A percentile compares a stretch with the other conserved stretches of the same genome.
Evolutionary conservation across 53 echinoderm and acorn worm species (phyloP).

Genomic region (Zoroaster sp.): DNA sequence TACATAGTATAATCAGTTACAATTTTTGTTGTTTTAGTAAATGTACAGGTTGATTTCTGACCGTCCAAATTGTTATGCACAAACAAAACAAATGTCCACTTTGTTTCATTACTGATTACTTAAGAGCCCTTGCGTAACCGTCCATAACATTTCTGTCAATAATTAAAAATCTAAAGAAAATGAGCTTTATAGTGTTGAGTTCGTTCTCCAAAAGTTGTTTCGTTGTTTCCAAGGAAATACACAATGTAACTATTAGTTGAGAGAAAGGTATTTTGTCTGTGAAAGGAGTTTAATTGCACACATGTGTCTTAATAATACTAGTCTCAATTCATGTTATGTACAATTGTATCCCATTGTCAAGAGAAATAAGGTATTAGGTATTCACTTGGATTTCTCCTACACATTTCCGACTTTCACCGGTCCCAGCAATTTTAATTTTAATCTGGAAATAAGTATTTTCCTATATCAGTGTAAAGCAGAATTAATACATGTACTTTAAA

Average conservation of each 20-base stretch:
- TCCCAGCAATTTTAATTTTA: too few relatives aligned
- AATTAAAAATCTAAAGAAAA: neutral
- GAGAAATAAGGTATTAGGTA: too few relatives aligned
- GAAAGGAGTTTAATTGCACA: neutral
- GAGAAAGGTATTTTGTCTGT: neutral
- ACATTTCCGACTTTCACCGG: too few relatives aligned
- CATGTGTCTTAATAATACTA: neutral
- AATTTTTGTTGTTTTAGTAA: neutral
- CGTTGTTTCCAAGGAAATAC: neutral
- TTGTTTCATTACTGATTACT: neutral
- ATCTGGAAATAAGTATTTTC: too few relatives aligned
- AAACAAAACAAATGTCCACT: neutral
- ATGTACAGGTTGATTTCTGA: neutral
- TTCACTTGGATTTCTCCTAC: too few relatives aligned
- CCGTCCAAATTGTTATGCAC: neutral
- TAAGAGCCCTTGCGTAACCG: neutral
- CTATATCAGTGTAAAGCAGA: too few relatives aligned
- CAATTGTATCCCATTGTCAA: too few relatives aligned
- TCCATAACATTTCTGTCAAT: neutral
- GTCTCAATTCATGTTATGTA: neutral
- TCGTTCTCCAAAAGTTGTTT: neutral
- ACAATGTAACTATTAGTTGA: neutral
- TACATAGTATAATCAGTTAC: neutral
- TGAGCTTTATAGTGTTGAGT: neutral
- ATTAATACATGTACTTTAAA: too few relatives aligned